Conservation (phyloP, 1,140 invertebrate genomes). For the Sitophilus oryzae region DNA sequence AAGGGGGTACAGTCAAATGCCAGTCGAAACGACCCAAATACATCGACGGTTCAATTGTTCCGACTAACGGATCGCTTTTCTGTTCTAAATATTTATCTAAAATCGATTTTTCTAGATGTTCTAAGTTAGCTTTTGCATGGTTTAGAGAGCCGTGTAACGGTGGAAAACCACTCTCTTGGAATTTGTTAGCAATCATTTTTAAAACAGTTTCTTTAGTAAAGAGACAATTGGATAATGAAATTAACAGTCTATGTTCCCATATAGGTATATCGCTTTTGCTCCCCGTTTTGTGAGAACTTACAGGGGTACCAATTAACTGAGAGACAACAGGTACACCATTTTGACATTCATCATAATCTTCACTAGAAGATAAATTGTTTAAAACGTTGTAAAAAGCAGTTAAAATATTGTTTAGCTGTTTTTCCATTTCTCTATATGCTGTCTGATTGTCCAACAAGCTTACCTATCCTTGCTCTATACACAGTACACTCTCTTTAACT, state of each 20-base stretch:
- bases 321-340: constrained; percentile 52
- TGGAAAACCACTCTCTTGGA: constrained; percentile 63
- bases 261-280: constrained; percentile 46
- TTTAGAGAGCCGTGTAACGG: constrained; percentile 58
- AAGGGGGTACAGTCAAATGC: constrained; percentile 66
- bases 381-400: constrained; percentile 58
- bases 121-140: constrained; percentile 53
- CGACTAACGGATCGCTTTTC: constrained; percentile 87
- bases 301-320: constrained; percentile 58
- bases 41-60: constrained; percentile 93
- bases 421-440: constrained; percentile 60
- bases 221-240: constrained; percentile 84
- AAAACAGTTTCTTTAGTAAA: constrained; percentile 73
- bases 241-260: constrained; percentile 76
- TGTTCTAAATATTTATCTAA: constrained; percentile 83
- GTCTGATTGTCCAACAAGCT: constrained; percentile 58
- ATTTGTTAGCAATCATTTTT: constrained; percentile 58
- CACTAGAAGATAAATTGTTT: constrained; percentile 58
- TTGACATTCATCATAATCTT: constrained; percentile 55
- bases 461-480: constrained; percentile 63
- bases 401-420: constrained; percentile 68
- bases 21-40: constrained; percentile 84
- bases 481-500: constrained; percentile 78
- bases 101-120: constrained; percentile 62
- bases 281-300: constrained; percentile 38